phyloP scores from a whole-genome alignment of 2,888 invertebrate genomes.

The Palloptera scutellata region DNA sequence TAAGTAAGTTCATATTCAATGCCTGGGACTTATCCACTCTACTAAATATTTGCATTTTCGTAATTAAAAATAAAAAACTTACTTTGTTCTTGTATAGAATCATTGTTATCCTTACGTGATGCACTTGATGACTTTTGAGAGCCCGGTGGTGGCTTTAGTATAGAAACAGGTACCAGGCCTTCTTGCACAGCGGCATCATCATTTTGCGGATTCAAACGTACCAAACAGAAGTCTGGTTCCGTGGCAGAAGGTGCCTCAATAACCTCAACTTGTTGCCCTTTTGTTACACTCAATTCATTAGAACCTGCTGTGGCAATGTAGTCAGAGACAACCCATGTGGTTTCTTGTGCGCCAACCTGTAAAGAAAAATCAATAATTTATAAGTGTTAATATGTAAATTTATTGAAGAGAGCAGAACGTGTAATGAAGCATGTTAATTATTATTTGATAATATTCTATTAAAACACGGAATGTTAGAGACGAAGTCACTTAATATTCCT shows the following conservation, averaged over 20 bases:
- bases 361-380: conserved; percentile 47
- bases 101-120: conserved; percentile 56
- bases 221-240: conserved; percentile 76
- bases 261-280: conserved; percentile 94
- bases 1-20: no score
- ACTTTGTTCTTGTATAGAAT: conserved; percentile 62
- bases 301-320: conserved; percentile 77
- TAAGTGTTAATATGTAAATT: conserved; percentile 26
- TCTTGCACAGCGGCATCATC: conserved; percentile 71
- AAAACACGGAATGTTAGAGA: neutral
- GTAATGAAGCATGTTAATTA: neutral
- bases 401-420: no score
- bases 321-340: conserved; percentile 92
- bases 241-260: conserved; percentile 76
- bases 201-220: conserved; percentile 69
- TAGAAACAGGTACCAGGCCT: conserved; percentile 81
- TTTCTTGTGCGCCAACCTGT: conserved; percentile 81
- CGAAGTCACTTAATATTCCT: neutral
- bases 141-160: conserved; percentile 78
- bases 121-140: conserved; percentile 59
- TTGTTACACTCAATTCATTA: conserved; percentile 83
- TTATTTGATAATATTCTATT: neutral
- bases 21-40: no score
- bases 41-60: no score
- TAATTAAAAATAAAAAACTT: conserved; percentile 29